Base-by-base conservation (phyloP, 2,113 vertebrate species). In the Alethe castanea region DNA sequence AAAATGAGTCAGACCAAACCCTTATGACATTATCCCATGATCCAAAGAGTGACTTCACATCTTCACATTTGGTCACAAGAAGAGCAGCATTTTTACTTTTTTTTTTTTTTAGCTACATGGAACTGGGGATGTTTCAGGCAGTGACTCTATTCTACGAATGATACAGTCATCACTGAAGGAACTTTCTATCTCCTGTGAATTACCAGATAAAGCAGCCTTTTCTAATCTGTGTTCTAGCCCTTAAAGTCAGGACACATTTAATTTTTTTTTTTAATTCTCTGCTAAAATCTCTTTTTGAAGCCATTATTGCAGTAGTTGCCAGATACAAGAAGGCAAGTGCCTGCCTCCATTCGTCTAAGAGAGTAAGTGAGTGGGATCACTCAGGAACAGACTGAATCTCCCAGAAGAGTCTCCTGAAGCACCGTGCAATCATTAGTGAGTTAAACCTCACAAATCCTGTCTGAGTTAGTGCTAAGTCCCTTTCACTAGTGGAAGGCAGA, bases 11-110 rank as follows among this genome's bases (percentile, higher is more conserved):
- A 88, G 56, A 86, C 64, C 71, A 88, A 95, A 78, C 35, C 71
- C 71, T 70, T 82, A 92, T 52, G 74, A 88, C 72, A 80, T 88
- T 95, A 93, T 62, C 57, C 47, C 79, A 33, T 90, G 85, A 93
- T 87, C 85, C 72, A 86, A 83, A 94, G 67, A 86, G 60, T 81
- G 82, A 86, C 74, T 90, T 93, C 81, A 60, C 79, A 73, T 70
- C 74, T 90, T 93, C 81, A 60, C 79, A 73, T 70, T 81, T 94
- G 90, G 88, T 89, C 85, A 83, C 85, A 90, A 95, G 65, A 91
- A 91, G 52, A 70, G 52, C 1, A 4, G 33, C 23, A 6, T 60
- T 82, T 67, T 36, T 4, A 5, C 19, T 54, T 54, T 72, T 66
- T 61, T 35, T 61, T 35, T 88, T 52, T 81, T 76, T 72, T 48